Base-by-base conservation (phyloP, 2,113 vertebrate genomes). In the Spheniscus mendiculus region DNA sequence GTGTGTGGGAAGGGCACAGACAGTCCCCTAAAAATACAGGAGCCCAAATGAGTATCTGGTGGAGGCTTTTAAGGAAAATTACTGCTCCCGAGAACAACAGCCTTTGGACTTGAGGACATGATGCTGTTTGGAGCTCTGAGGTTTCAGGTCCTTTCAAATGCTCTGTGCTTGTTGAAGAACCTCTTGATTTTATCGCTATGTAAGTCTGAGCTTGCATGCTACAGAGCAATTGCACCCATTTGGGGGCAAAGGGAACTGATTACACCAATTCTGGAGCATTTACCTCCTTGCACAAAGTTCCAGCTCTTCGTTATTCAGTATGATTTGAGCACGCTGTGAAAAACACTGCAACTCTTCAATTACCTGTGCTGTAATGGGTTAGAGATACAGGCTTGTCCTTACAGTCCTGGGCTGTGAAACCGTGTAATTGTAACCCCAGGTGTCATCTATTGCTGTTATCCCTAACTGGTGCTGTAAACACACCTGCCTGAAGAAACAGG, bases 81-180 rank as follows among this genome's bases (percentile, higher is more conserved):
- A 6, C 44, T 45, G 53, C 42, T 78, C n/a, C 27, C 0, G 3
- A 62, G 49, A 34, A 7, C 5, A 56, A 10, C 0, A 0, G 36
- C 30, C 76, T 52, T 20, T n/a, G 52, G 56, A 38, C 9, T 26
- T 2, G 29, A 72, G 82, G n/a, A 26, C 5, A 3, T 1, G 17
- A 10, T 66, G 55, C 21, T 89, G 12, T 19, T 84, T 26, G 65
- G 44, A 44, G 63, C 30, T 34, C 30, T 65, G 45, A 20, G 40
- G 12, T 71, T 52, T 85, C 71, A 67, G 38, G 42, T 61, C 18
- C 50, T 74, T 62, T 34, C 58, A 27, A 5, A 49, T 76, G 27
- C 47, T 53, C 42, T 27, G 56, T 47, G 61, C 47, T 56, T 34
- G 34, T 67, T 87, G 56, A 66, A 27, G 52, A 76, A 22, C 34